Evolutionary conservation across 2,113 vertebrate species (phyloP).

Genomic region (Hippocampus mohnikei): DNA sequence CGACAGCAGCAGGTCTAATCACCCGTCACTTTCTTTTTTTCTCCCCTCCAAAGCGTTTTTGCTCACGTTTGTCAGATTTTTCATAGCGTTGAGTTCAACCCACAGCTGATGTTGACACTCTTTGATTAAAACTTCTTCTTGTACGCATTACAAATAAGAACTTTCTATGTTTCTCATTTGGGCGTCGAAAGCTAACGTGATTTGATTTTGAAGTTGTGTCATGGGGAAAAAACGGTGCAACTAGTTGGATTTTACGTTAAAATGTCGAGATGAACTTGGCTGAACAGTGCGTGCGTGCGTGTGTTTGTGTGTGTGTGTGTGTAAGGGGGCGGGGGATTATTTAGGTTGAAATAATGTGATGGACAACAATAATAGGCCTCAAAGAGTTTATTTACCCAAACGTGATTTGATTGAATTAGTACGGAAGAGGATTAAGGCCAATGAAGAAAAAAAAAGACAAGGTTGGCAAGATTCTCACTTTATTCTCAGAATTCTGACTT

Average conservation of each 20-base stretch:
- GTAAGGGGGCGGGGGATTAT: background rate
- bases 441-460: too few species aligned
- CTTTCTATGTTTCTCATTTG: conserved; percentile 39
- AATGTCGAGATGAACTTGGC: background rate
- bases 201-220: background rate
- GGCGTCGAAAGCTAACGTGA: background rate
- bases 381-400: background rate
- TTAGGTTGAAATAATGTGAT: background rate
- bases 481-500: too few species aligned
- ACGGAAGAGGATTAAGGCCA: too few species aligned
- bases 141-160: conserved; percentile 65
- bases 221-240: background rate
- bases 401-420: background rate
- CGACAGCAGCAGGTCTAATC: conserved; percentile 48
- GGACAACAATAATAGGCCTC: background rate
- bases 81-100: conserved; percentile 33
- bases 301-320: too few species aligned
- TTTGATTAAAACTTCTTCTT: conserved; percentile 43
- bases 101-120: conserved; percentile 52
- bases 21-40: conserved; percentile 27
- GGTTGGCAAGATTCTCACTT: too few species aligned
- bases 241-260: too few species aligned
- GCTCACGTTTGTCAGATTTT: conserved; percentile 15
- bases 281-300: too few species aligned
- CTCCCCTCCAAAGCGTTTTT: conserved; percentile 38